These are phyloP conservation scores for Spodoptera exigua DNA, from an alignment of 2,888 invertebrate genomes.

Conservation along the genomic window DNA sequence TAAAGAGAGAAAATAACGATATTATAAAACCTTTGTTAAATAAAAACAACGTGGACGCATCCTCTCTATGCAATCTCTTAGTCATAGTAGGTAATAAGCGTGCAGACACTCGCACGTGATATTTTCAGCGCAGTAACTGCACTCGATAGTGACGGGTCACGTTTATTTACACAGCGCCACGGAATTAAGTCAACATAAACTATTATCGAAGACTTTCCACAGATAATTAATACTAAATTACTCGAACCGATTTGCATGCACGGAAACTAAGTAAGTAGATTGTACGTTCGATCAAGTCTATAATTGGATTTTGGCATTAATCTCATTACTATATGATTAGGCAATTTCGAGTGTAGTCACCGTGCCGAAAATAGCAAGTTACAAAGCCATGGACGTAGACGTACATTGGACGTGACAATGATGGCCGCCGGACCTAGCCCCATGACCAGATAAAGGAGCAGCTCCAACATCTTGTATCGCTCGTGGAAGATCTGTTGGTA, in stretches of 20 bases:
- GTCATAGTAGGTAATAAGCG: constrained; percentile 35
- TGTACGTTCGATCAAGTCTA: neutral
- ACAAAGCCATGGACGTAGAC: constrained; percentile 82
- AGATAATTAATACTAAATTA: constrained; percentile 1
- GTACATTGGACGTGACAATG: constrained; percentile 92
- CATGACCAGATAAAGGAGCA: constrained; percentile 96
- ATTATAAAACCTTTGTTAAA: neutral
- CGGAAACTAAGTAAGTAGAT: neutral
- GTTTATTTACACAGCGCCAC: constrained; percentile 14
- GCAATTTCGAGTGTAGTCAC: constrained; percentile 17
- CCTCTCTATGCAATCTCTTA: constrained; percentile 10
- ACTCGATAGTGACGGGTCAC: constrained; percentile 33
- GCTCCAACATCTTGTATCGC: constrained; percentile 97
- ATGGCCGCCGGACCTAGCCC: constrained; percentile 95
- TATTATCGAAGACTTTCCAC: constrained; percentile 15
- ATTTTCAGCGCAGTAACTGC: constrained; percentile 40
- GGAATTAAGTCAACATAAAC: constrained; percentile 12
- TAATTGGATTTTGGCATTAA: constrained; percentile 1
- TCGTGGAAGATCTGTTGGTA: constrained; percentile 99
- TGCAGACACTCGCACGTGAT: constrained; percentile 40
- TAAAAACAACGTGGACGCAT: neutral
- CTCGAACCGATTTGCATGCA: neutral
- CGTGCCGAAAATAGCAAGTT: constrained; percentile 38
- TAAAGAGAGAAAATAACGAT: neutral
- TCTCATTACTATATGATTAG: neutral